These are phyloP conservation scores for Mobula birostris DNA, from an alignment of 2,113 vertebrate species.

Conservation along the genomic window DNA sequence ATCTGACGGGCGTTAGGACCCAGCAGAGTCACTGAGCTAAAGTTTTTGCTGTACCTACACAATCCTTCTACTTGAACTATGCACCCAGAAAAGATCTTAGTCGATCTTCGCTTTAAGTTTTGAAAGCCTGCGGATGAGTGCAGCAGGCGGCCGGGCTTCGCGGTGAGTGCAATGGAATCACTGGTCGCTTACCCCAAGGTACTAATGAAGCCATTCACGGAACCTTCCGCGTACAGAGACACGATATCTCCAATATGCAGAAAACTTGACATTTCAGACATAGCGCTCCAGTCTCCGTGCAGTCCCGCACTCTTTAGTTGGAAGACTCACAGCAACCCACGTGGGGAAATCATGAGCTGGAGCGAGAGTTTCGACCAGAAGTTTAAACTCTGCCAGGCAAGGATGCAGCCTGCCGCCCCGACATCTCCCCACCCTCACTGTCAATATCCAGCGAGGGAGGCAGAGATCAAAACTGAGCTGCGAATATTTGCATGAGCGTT, in stretches of 20 bases:
- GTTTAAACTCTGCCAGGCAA: neutral
- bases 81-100: too few species aligned
- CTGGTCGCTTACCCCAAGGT: constrained; percentile 75
- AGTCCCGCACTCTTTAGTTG: neutral
- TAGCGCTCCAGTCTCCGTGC: constrained; percentile 37
- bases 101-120: neutral
- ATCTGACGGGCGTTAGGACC: neutral
- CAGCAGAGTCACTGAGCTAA: neutral
- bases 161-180: too few species aligned
- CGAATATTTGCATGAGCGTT: constrained; percentile 19
- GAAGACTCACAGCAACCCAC: neutral
- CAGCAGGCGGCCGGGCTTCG: neutral
- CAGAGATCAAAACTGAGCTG: neutral
- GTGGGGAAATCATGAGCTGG: neutral
- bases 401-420: too few species aligned
- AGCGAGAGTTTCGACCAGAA: neutral
- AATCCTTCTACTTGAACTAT: neutral
- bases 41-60: too few species aligned
- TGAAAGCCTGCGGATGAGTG: too few species aligned
- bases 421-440: neutral
- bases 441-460: neutral
- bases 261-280: constrained; percentile 97
- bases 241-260: constrained; percentile 95
- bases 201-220: constrained; percentile 96
- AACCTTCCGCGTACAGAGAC: constrained; percentile 92